phyloP scores from a whole-genome alignment of 2,888 invertebrate genomes.

The Myopa tessellatipennis region DNA sequence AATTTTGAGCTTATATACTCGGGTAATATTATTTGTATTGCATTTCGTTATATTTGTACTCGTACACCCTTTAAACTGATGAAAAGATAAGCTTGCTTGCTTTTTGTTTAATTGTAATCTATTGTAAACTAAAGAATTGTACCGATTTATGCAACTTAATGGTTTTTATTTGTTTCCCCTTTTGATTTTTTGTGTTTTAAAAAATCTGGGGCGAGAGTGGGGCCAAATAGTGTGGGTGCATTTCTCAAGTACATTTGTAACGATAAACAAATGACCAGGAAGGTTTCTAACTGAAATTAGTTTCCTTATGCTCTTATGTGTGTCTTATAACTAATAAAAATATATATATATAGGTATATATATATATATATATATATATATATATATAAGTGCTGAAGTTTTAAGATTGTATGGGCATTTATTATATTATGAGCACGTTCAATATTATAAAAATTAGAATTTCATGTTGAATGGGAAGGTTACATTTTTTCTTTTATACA shows the following conservation, averaged over 20 bases:
- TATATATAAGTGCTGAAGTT: too few species aligned
- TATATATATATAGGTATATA: too few species aligned
- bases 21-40: slow-evolving; percentile 3
- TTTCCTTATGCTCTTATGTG: neutral
- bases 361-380: too few species aligned
- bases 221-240: slow-evolving; percentile 1
- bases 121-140: neutral
- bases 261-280: slow-evolving; percentile 13
- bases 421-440: too few species aligned
- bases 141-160: neutral
- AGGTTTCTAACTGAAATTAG: neutral
- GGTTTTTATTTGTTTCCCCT: neutral
- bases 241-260: slow-evolving; percentile 12
- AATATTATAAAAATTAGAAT: too few species aligned
- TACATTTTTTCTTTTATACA: neutral
- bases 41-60: slow-evolving; percentile 17
- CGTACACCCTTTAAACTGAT: neutral
- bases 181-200: neutral
- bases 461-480: neutral
- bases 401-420: too few species aligned
- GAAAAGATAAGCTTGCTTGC: slow-evolving; percentile 17
- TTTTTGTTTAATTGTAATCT: neutral
- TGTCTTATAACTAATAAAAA: too few species aligned
- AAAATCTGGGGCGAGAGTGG: too few species aligned
- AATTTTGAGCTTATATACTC: neutral